These are phyloP conservation scores for Conchocele bisecta DNA, from an alignment of 2,888 invertebrate species.

Conservation along the genomic window DNA sequence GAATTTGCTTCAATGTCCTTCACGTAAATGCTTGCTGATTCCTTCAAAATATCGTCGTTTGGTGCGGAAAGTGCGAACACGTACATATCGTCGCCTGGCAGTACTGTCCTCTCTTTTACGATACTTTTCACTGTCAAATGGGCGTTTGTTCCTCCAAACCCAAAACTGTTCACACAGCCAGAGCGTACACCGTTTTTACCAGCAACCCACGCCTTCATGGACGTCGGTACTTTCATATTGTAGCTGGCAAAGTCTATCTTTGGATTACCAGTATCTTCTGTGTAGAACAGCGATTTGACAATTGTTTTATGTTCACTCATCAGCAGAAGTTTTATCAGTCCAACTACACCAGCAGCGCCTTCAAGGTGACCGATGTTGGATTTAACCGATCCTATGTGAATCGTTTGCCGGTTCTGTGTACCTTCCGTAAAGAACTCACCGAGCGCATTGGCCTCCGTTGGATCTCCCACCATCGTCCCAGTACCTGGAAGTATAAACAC, in stretches of 20 bases:
- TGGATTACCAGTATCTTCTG: constrained; percentile 54
- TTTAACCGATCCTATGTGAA: constrained; percentile 71
- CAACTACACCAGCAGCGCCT: constrained; percentile 72
- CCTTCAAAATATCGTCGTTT: not conserved
- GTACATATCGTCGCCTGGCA: too few species aligned
- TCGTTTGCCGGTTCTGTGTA: not conserved
- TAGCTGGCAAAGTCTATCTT: constrained; percentile 59
- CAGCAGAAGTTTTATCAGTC: constrained; percentile 71
- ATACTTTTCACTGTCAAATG: constrained; percentile 53
- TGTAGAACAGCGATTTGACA: constrained; percentile 65
- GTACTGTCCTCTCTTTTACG: constrained; percentile 28
- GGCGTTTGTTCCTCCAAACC: constrained; percentile 74
- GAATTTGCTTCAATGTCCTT: not conserved
- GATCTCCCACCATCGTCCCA: constrained; percentile 67
- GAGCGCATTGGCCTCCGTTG: constrained; percentile 61
- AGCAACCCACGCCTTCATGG: constrained; percentile 33
- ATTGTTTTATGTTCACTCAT: constrained; percentile 69
- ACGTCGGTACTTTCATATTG: constrained; percentile 57
- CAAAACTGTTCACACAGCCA: constrained; percentile 70
- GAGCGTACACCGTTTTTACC: constrained; percentile 49
- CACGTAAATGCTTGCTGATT: not conserved
- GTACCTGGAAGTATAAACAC: constrained; percentile 65
- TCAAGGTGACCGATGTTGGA: constrained; percentile 74
- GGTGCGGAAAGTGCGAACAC: constrained; percentile 24
- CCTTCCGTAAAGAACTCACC: constrained; percentile 45